Base-by-base conservation (phyloP, 1,140 invertebrate genomes). In the Hesperophylax magnus region DNA sequence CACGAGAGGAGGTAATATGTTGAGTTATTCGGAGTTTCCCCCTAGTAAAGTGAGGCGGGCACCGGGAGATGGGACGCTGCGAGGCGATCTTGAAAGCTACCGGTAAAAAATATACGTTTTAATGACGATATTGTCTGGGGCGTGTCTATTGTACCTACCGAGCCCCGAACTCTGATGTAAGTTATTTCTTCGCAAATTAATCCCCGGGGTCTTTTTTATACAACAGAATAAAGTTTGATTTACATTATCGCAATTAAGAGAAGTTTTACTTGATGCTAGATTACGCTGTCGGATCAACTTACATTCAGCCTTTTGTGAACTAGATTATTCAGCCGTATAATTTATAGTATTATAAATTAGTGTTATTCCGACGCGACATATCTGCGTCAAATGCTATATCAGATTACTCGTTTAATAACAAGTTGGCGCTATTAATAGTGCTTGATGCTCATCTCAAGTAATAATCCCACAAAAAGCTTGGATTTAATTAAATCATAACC, bases 81-180 rank as follows among this genome's bases (percentile, higher is more conserved):
- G 6, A 31, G 56, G 58, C 31, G 15, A 20, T 20, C 72, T 76
- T n/a, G 63, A 77, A 54, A 81, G 52, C 31, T 81, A 52, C 67
- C 65, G 56, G 80, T 18, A 27, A 78, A 78, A 77, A 81, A 72
- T 82, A 77, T 76, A 76, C 34, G 58, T 78, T 82, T 82, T 82
- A 82, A 82, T 82, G 78, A 82, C 78, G 81, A 80, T 78, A 82
- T 82, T 82, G 81, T 82, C 77, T 78, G 78, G 69, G 78, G 65
- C 54, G 72, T 56, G 60, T 69, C 78, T 69, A 77, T 77, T 77
- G 75, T 77, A 69, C 27, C 31, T 15, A n/a, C 58, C 15, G 52
- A 61, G 22, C 54, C 17, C 34, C 39, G 39, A 47, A 47, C 39
- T 22, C 69, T 39, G 34, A 18, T 77, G 54, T 63, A 34, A 56